Conservation (phyloP, 1,140 invertebrate species). For the Odontomachus brunneus region DNA sequence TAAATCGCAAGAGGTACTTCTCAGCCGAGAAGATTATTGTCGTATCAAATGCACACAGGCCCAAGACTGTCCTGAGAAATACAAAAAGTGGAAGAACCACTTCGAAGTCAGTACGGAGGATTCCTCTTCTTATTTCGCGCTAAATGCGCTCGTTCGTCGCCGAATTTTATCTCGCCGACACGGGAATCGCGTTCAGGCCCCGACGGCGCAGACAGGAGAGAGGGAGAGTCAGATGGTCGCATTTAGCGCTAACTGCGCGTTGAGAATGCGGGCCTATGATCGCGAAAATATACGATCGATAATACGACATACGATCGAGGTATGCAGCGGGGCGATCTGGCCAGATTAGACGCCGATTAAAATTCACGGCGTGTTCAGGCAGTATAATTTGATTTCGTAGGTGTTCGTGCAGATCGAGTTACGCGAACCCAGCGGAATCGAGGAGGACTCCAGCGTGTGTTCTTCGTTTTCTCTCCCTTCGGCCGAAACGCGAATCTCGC, state of each 20-base stretch:
- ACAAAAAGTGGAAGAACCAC: background rate
- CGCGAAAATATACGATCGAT: slow-evolving; percentile 50
- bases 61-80: background rate
- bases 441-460: slow-evolving; percentile 1
- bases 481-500: background rate
- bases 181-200: background rate
- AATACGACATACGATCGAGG: slow-evolving; percentile 40
- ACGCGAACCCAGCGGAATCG: slow-evolving; percentile 13
- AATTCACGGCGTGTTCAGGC: slow-evolving; percentile 56
- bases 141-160: background rate
- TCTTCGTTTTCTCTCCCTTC: background rate
- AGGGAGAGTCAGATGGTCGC: background rate
- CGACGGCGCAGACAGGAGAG: background rate
- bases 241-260: slow-evolving; percentile 14
- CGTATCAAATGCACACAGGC: background rate
- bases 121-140: background rate
- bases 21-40: background rate
- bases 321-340: slow-evolving; percentile 24
- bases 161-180: slow-evolving; percentile 24
- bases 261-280: slow-evolving; percentile 54
- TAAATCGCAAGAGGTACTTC: background rate
- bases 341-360: slow-evolving; percentile 54
- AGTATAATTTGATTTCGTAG: slow-evolving; percentile 53
- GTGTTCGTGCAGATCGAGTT: slow-evolving; percentile 50
- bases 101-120: background rate